Base-by-base conservation (phyloP, 2,888 invertebrate species). In the Merodon equestris region DNA sequence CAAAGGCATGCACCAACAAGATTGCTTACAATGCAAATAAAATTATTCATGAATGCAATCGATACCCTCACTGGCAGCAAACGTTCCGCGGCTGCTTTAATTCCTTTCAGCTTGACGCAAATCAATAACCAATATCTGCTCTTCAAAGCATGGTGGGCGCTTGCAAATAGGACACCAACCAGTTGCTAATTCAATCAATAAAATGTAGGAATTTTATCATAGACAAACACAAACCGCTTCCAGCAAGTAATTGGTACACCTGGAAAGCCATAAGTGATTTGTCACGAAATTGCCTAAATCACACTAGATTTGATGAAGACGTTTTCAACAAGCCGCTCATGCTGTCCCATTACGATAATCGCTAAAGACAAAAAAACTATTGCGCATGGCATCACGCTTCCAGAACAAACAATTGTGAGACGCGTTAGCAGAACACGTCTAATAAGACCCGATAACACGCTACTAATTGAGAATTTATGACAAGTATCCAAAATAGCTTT, bases 401-500 rank as follows among this genome's bases (percentile, higher is more conserved):
- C 27, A 57, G 12, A 15, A 42, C 47, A 38, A 38, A 38, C 12
- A 57, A 47, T 47, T 34, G 17, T 15, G 1, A 38, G 36, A 53
- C 40, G 9, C 12, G 3, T 40, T 40, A 40, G 7, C 10, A 36
- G 36, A n/a, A 27, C 27, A 40, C 40, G 10, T n/a, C n/a, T 40
- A 9, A 1, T 40, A 10, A 2, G n/a, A 10, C 40, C 12, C 10
- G 40, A 40, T 40, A 40, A 40, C 5, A 40, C 12, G 5, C 1
- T 9, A 40, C 40, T 40, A 40, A 40, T 68, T 42, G 27, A 13
- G 14, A 58, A 36, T 58, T 68, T 58, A 51, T 58, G 50, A 38
- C 51, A 45, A 58, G 14, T 66, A 27, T 27, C 19, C 50, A 42
- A 61, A 19, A n/a, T 54, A 40, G 54, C 14, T 18, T 54, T 42